Evolutionary conservation across 2,888 invertebrate genomes (phyloP).

Genomic region (Diaperis boleti): DNA sequence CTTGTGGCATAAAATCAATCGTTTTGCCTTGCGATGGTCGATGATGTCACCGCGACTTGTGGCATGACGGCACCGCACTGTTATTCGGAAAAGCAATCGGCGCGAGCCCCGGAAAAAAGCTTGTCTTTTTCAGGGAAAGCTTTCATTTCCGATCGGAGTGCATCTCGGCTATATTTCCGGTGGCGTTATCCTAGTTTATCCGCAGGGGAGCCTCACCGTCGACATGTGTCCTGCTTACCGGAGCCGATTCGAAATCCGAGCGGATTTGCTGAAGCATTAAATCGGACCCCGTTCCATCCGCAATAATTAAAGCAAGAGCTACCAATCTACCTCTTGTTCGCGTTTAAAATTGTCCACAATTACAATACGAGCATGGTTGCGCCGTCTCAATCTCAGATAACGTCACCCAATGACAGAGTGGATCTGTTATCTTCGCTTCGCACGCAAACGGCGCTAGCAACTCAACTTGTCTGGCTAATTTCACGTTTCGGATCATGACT

Average conservation of each 20-base stretch:
- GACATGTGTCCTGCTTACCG: conserved; percentile 72
- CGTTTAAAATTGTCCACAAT: conserved; percentile 33
- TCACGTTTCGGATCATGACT: conserved; percentile 33
- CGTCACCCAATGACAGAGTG: conserved; percentile 70
- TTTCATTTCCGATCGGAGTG: conserved; percentile 67
- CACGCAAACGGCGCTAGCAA: conserved; percentile 67
- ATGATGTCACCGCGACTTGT: conserved; percentile 1
- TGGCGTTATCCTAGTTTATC: conserved; percentile 71
- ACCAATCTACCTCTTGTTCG: conserved; percentile 19
- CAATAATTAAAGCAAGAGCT: conserved; percentile 39
- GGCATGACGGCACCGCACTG: background rate
- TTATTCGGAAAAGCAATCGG: conserved; percentile 16
- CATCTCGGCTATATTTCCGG: conserved; percentile 69
- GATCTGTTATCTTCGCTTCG: conserved; percentile 68
- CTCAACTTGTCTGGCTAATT: conserved; percentile 29
- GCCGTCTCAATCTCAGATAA: conserved; percentile 62
- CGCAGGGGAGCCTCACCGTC: conserved; percentile 70
- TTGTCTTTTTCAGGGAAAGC: conserved; percentile 45
- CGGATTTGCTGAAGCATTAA: conserved; percentile 58
- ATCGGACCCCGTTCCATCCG: conserved; percentile 49
- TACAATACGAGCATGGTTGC: conserved; percentile 38
- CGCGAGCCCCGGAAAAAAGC: conserved; percentile 32
- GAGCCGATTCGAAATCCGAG: conserved; percentile 61
- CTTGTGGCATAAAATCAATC: too few species aligned
- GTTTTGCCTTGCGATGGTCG: background rate